A percentile compares a stretch with the other conserved stretches of the same genome.
These are phyloP conservation scores for Hormaphis cornu DNA, from an alignment of 1,140 invertebrate species.

Conservation along the genomic window DNA sequence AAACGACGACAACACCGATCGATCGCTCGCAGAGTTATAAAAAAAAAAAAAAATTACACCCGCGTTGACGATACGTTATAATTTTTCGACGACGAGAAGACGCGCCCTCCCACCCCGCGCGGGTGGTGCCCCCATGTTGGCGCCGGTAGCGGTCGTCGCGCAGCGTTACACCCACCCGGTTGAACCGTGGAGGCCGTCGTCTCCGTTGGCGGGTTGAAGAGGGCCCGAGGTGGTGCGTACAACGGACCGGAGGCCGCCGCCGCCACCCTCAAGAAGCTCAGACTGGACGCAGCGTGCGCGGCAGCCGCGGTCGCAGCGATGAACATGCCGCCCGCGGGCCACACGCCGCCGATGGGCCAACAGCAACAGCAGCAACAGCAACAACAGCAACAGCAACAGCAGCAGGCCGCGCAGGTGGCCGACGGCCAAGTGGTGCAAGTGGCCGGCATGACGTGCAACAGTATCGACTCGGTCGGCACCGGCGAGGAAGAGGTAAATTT, in stretches of 20 bases:
- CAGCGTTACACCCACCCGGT: constrained; percentile 31
- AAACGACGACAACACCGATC: too few relatives aligned
- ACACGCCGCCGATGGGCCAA: constrained; percentile 1
- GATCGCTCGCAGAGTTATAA: too few relatives aligned
- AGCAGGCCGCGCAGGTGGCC: background rate
- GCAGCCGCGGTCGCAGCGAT: constrained; percentile 18
- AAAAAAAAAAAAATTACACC: too few relatives aligned
- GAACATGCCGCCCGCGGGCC: constrained; percentile 16
- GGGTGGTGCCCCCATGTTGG: constrained; percentile 22
- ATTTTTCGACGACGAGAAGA: too few relatives aligned
- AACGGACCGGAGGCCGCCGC: constrained; percentile 29
- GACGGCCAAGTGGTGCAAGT: background rate
- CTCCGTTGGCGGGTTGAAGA: constrained; percentile 32
- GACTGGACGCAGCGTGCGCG: constrained; percentile 22
- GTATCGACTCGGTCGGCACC: constrained; percentile 14
- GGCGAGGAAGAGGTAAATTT: constrained; percentile 26
- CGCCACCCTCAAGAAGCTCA: constrained; percentile 27
- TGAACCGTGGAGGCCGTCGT: constrained; percentile 29
- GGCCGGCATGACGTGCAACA: constrained; percentile 16
- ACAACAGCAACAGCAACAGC: background rate
- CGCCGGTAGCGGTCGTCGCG: constrained; percentile 12
- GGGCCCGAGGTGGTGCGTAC: constrained; percentile 28
- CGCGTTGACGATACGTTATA: too few relatives aligned
- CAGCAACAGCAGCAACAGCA: background rate
- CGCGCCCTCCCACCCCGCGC: background rate